Evolutionary conservation across 2,797 vertebrate genomes (phyloP), one percentile per base, ranked within the genome.

Genomic region (Numenius phaeopus): DNA sequence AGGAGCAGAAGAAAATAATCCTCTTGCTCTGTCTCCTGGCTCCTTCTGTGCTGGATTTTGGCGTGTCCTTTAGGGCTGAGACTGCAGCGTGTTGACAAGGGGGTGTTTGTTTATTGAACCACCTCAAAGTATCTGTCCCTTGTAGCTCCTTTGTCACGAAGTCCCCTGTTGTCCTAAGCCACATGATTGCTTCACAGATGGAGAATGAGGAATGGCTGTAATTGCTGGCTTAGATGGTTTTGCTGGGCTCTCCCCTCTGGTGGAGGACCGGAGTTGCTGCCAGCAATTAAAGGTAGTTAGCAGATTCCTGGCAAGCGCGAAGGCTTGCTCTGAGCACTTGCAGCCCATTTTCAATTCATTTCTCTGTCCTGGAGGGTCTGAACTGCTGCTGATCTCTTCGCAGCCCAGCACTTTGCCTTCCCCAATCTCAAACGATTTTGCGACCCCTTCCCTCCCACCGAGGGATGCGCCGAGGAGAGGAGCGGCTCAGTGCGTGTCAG

Each of bases 401-500:
- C 52, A 61, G 52, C n/a, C 50, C 37, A 40, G 17, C 26, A 14
- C 34, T 61, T 24, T 49, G 13, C n/a, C 47, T 29, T 55, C 9
- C 14, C 21, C 19, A 27, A 9, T 39, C 30, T 79, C 27, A 30
- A 26, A 71, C 7, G 8, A 70, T 67, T 75, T 69, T 57, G 72
- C 0, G 10, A 82, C 29, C 21, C 9, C 17, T 69, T 93, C 24
- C 40, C 14, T 89, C 59, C 47, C 26, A 9, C 2, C 2, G 9
- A 67, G 32, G 30, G 85, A 46, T 73, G 49, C 0, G 1, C 30
- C 0, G 2, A 50, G 70, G 29, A 49, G 2, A 50, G 70, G 29
- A 46, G 16, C 0, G 0, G 8, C 49, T 83, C 23, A 2, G 79
- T 42, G 24, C 4, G 0, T 4, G 50, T 73, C 67, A 59, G 57